Evolutionary conservation across 2,797 vertebrate species (phyloP).

Genomic region (Pitangus sulphuratus): DNA sequence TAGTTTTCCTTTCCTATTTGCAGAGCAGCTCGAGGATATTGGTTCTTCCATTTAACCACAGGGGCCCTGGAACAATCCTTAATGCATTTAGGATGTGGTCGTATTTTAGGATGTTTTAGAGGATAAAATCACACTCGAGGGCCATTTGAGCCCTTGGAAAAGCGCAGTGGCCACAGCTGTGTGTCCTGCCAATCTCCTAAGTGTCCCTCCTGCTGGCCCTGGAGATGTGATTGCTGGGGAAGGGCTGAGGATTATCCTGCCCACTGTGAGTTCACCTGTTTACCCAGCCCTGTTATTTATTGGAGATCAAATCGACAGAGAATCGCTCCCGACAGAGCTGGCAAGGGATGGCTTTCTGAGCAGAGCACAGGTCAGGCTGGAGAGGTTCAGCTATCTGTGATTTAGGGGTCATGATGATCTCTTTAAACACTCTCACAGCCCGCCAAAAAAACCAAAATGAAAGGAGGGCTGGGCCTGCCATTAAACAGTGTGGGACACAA

Average conservation of each 20-base stretch:
- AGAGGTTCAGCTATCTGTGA: slow-evolving; percentile 42
- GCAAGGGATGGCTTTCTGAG: slow-evolving; percentile 37
- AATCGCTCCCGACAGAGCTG: slow-evolving; percentile 46
- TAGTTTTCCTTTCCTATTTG: slow-evolving; percentile 56
- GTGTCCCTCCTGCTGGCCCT: slow-evolving; percentile 3
- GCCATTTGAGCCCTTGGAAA: slow-evolving; percentile 39
- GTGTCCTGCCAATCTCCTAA: slow-evolving; percentile 14
- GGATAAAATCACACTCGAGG: slow-evolving; percentile 60
- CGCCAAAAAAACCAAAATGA: slow-evolving; percentile 47
- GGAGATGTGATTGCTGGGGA: slow-evolving; percentile 10
- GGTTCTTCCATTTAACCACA: slow-evolving; percentile 58
- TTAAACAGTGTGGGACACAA: slow-evolving; percentile 28
- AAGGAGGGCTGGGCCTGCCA: slow-evolving; percentile 24
- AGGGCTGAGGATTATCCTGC: slow-evolving; percentile 24
- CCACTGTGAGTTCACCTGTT: slow-evolving; percentile 62
- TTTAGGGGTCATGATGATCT: slow-evolving; percentile 45
- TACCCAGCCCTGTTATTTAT: slow-evolving; percentile 54
- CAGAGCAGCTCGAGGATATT: slow-evolving; percentile 43
- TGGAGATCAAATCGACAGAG: slow-evolving; percentile 65
- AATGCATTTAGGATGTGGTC: slow-evolving; percentile 69
- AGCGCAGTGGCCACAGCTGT: neutral
- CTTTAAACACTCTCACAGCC: slow-evolving; percentile 50
- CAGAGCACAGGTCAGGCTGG: slow-evolving; percentile 18
- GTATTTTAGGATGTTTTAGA: slow-evolving; percentile 63
- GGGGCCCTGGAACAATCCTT: slow-evolving; percentile 48